These are phyloP conservation scores for Hipparchia semele DNA, from an alignment of 2,888 invertebrate species.

Conservation along the genomic window DNA sequence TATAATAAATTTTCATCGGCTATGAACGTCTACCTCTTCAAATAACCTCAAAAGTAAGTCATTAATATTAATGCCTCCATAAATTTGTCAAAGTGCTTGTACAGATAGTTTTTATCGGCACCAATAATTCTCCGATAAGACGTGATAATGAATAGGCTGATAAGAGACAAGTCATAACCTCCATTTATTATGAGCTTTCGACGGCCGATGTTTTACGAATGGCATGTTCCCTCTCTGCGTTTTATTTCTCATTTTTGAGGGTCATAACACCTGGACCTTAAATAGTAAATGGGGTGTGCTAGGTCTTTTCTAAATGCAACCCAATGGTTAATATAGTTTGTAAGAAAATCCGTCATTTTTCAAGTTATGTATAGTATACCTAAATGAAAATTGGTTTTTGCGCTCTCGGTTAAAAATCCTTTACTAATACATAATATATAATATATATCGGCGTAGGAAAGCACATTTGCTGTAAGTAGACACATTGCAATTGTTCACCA, in stretches of 20 bases:
- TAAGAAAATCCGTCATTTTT: too few species aligned
- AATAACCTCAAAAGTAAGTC: conserved; percentile 1
- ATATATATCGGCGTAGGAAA: too few species aligned
- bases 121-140: conserved; percentile 41
- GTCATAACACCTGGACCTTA: neutral
- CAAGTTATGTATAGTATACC: too few species aligned
- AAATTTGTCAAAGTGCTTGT: conserved; percentile 39
- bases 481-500: too few species aligned
- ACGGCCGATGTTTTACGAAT: neutral
- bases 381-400: too few species aligned
- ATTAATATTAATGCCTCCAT: conserved; percentile 37
- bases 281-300: too few species aligned
- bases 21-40: neutral
- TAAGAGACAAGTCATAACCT: conserved; percentile 34
- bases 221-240: neutral
- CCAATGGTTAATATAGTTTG: too few species aligned
- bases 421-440: too few species aligned
- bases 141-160: conserved; percentile 37
- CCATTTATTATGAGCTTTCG: conserved; percentile 25
- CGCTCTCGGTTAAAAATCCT: too few species aligned
- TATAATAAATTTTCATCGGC: too few species aligned
- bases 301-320: too few species aligned
- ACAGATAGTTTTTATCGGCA: conserved; percentile 35
- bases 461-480: too few species aligned
- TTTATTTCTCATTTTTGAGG: neutral